Evolutionary conservation across 1,140 invertebrate species (phyloP).

Genomic region (Luehdorfia chinensis): DNA sequence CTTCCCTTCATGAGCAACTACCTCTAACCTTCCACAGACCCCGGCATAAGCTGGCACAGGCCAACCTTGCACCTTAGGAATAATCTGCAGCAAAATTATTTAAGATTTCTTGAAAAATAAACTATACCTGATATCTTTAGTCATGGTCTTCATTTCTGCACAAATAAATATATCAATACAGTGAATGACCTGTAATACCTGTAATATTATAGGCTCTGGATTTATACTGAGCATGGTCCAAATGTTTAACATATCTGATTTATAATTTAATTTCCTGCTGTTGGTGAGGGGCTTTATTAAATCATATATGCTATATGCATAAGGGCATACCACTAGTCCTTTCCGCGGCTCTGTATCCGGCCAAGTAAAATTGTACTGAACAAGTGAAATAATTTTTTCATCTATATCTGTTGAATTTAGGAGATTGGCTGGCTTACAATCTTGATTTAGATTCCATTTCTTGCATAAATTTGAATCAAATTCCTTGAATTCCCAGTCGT

Average conservation of each 20-base stretch:
- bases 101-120: not conserved
- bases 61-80: constrained; percentile 59
- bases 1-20: constrained; percentile 58
- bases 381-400: constrained; percentile 47
- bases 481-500: constrained; percentile 53
- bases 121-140: no score
- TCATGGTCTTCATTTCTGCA: no score
- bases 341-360: constrained; percentile 48
- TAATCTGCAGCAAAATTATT: constrained; percentile 32
- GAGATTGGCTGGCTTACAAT: constrained; percentile 50
- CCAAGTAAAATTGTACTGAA: constrained; percentile 51
- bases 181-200: no score
- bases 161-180: not conserved
- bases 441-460: constrained; percentile 35
- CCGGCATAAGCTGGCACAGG: constrained; percentile 60
- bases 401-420: constrained; percentile 47
- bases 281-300: constrained; percentile 40
- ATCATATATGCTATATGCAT: constrained; percentile 55
- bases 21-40: constrained; percentile 61
- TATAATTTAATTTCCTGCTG: constrained; percentile 35
- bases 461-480: constrained; percentile 55
- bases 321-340: constrained; percentile 56
- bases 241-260: constrained; percentile 52
- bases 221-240: constrained; percentile 68
- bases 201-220: constrained; percentile 62